Evolutionary conservation across 1,140 invertebrate genomes (phyloP).

Genomic region (Dendrolimus kikuchii): DNA sequence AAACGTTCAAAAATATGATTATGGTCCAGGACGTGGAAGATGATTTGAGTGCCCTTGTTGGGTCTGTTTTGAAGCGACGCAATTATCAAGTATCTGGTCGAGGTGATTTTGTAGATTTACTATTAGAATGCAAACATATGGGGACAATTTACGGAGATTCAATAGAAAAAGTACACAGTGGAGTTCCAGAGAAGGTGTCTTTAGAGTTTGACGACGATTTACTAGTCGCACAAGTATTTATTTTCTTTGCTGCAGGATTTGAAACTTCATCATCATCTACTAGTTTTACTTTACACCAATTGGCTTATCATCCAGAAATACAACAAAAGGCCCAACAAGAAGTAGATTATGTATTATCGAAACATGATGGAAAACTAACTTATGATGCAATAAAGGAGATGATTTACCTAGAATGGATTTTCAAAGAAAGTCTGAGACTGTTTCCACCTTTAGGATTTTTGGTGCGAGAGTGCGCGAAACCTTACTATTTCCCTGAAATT

Average conservation of each 20-base stretch:
- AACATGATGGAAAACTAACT: conserved; percentile 44
- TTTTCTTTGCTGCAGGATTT: conserved; percentile 75
- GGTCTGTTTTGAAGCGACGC: conserved; percentile 27
- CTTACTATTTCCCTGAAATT: conserved; percentile 62
- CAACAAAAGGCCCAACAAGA: conserved; percentile 74
- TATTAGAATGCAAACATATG: conserved; percentile 70
- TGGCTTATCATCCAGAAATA: conserved; percentile 73
- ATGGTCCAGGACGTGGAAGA: conserved; percentile 21
- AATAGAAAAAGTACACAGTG: conserved; percentile 53
- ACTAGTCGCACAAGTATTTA: conserved; percentile 69
- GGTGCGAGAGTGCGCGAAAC: conserved; percentile 43
- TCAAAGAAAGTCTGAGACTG: conserved; percentile 68
- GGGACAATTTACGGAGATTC: conserved; percentile 46
- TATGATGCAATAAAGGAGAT: conserved; percentile 66
- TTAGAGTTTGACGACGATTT: conserved; percentile 36
- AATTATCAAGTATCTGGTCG: conserved; percentile 42
- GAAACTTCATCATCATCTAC: conserved; percentile 76
- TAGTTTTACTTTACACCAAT: conserved; percentile 67
- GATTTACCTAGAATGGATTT: conserved; percentile 55
- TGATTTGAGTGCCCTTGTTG: conserved; percentile 24
- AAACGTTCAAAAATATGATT: conserved; percentile 23
- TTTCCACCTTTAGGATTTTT: conserved; percentile 63
- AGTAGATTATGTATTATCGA: conserved; percentile 63
- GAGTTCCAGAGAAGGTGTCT: conserved; percentile 23
- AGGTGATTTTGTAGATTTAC: conserved; percentile 73